Evolutionary conservation across 2,888 invertebrate genomes (phyloP), one percentile per base, ranked within the genome.

Genomic region (Leptinotarsa tumamoca): DNA sequence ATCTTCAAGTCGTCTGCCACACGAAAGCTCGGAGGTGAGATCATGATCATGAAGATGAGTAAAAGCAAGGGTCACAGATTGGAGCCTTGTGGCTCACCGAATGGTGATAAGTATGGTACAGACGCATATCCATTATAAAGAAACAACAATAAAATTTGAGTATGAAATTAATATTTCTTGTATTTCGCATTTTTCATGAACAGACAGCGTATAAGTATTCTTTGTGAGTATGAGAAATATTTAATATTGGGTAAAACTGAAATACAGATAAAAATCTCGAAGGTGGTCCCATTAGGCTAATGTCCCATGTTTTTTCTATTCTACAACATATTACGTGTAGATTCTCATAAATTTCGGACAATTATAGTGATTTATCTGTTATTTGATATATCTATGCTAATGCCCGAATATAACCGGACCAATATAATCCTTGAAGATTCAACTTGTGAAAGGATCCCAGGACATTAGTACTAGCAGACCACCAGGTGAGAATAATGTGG

Each of bases 361-460:
- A 72, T 75, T 72, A 75, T 71, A 72, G 68, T 72, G 75, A 68
- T 75, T 75, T 72, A 75, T 71, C 52, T 58, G 43, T 21, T 71
- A 17, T 75, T 54, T 68, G 71, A 67, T 71, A 67, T 68, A 75
- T 72, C 71, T 75, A 75, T 75, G 72, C 72, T 75, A 75, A 75
- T 75, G 71, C 67, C 33, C 56, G 61, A 75, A 72, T 70, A 71
- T 56, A 70, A 66, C 69, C 52, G 63, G 67, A 74, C 67, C 70
- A 67, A 70, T 74, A 74, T 74, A 74, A 74, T 74, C 74, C 67
- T 71, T 51, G 71, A 54, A 71, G 71, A 71, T 58, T 67, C 68
- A 72, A 71, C 71, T 58, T 56, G 18, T 69, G 75, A 71, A 75
- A 56, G 61, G 69, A 73, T 73, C 63, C 67, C 49, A 7, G 67